These are phyloP conservation scores for Hexactinellida sp. DNA, from an alignment of 37 sponge, comb jelly and placozoan genomes.

Conservation along the genomic window DNA sequence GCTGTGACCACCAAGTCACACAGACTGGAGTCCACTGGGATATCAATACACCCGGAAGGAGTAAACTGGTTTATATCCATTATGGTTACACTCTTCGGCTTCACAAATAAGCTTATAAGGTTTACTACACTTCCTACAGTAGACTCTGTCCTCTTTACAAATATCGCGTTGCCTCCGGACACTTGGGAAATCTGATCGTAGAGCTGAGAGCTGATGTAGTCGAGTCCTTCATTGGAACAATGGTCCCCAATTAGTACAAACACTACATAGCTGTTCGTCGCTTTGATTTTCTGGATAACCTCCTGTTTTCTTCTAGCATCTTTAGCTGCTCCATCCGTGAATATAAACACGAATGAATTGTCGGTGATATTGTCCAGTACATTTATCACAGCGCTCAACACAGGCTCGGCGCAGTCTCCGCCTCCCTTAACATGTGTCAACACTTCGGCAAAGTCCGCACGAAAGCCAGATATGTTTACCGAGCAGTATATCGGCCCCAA, in stretches of 20 bases:
- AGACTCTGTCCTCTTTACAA: not conserved
- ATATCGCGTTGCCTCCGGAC: not conserved
- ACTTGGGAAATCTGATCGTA: not conserved
- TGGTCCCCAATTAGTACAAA: not conserved
- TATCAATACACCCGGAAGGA: not conserved
- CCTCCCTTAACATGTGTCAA: not conserved
- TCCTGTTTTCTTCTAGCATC: not conserved
- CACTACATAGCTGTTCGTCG: not conserved
- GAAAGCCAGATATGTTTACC: not conserved
- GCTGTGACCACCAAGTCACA: not conserved
- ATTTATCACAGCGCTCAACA: not conserved
- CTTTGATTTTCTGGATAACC: not conserved
- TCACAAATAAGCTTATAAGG: not conserved
- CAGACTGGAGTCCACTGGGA: not conserved
- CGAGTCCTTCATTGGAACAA: slow-evolving; percentile 14
- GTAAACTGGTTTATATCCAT: not conserved
- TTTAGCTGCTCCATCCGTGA: slow-evolving; percentile 4
- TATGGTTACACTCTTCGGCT: not conserved
- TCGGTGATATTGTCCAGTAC: slow-evolving; percentile 1
- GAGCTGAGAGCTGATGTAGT: not conserved
- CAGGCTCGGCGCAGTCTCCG: not conserved
- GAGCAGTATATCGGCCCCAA: not conserved
- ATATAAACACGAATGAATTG: slow-evolving; percentile 7
- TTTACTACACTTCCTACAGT: not conserved
- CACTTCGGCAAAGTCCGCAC: not conserved